Conservation (phyloP, 2,113 vertebrate genomes). For the Gambusia affinis region DNA sequence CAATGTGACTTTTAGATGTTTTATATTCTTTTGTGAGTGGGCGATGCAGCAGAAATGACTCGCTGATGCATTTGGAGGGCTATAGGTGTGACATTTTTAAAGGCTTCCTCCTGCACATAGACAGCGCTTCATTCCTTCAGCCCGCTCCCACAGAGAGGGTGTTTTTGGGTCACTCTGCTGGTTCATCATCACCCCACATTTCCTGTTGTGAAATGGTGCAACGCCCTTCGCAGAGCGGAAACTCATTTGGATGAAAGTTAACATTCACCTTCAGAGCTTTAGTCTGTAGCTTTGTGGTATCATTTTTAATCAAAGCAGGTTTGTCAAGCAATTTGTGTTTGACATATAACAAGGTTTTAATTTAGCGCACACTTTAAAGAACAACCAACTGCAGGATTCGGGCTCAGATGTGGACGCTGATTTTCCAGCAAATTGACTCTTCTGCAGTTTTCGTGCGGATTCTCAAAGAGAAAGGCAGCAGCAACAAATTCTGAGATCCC, state of each 20-base stretch:
- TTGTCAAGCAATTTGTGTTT: conserved; percentile 47
- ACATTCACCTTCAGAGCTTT: conserved; percentile 1
- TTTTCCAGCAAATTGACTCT: conserved; percentile 71
- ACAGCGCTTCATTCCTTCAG: neutral
- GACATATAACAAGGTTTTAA: conserved; percentile 62
- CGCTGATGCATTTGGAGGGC: neutral
- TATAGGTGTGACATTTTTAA: conserved; percentile 16
- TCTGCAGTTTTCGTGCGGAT: conserved; percentile 54
- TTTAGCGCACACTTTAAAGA: conserved; percentile 60
- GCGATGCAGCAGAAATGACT: conserved; percentile 24
- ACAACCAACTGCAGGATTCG: conserved; percentile 55
- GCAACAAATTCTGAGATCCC: conserved; percentile 71
- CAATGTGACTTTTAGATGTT: conserved; percentile 34
- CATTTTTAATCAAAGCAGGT: conserved; percentile 41
- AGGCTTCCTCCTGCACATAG: conserved; percentile 1
- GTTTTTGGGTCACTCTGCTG: conserved; percentile 40
- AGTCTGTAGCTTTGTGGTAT: conserved; percentile 18
- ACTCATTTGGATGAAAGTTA: conserved; percentile 13
- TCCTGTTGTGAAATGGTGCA: conserved; percentile 74
- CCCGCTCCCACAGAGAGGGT: conserved; percentile 28
- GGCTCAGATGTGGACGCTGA: conserved; percentile 66
- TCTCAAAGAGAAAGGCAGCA: conserved; percentile 59
- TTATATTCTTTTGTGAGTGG: conserved; percentile 29
- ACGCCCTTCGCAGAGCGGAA: conserved; percentile 39
- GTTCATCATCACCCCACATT: conserved; percentile 60